These are phyloP conservation scores for Falco berigora DNA, from an alignment of 2,797 vertebrate genomes.

Conservation along the genomic window DNA sequence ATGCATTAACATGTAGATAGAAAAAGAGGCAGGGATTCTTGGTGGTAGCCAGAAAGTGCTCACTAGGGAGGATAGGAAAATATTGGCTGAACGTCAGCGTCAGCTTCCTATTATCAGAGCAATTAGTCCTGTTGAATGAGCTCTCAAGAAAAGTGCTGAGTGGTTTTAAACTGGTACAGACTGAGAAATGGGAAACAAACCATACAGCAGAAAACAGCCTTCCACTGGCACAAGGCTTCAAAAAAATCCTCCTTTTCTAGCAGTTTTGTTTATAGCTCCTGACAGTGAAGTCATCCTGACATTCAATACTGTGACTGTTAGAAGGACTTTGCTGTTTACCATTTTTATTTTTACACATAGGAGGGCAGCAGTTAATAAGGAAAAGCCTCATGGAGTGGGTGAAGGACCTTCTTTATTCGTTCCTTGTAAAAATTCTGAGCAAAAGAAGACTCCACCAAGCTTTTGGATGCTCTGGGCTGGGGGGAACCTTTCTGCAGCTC, in stretches of 20 bases:
- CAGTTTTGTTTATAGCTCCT: background rate
- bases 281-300: background rate
- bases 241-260: background rate
- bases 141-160: conserved; percentile 1
- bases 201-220: background rate
- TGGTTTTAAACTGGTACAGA: background rate
- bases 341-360: background rate
- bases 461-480: background rate
- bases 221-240: background rate
- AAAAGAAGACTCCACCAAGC: background rate
- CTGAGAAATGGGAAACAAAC: background rate
- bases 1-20: conserved; percentile 5
- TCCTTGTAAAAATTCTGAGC: background rate
- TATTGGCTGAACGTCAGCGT: conserved; percentile 44
- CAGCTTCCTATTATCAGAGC: conserved; percentile 15
- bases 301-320: background rate
- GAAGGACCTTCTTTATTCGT: background rate
- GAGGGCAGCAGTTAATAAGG: conserved; percentile 20
- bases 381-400: background rate
- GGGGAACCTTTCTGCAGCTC: background rate
- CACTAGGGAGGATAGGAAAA: background rate
- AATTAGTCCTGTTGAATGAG: conserved; percentile 50
- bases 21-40: background rate
- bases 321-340: background rate
- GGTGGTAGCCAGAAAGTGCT: conserved; percentile 15